A percentile compares a stretch with the other conserved stretches of the same genome.
phyloP scores from a whole-genome alignment of 2,888 invertebrate genomes.

The Geophilus truncorum region DNA sequence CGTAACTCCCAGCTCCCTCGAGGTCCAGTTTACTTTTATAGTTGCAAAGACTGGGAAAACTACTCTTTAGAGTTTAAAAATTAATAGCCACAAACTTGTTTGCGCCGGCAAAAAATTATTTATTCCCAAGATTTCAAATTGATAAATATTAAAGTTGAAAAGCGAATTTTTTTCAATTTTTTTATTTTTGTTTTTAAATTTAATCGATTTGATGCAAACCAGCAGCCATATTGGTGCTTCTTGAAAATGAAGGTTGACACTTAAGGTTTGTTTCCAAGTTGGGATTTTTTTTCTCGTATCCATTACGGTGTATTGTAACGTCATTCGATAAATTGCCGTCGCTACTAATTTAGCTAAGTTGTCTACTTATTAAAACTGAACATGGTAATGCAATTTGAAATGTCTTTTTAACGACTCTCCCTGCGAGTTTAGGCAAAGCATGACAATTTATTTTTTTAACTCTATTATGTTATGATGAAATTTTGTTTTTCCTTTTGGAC shows the following conservation, averaged over 20 bases:
- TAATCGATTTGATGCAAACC: background rate
- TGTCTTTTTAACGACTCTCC: background rate
- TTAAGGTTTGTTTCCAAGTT: too few species aligned
- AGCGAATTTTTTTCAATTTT: background rate
- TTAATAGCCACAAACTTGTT: background rate
- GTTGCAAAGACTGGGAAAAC: background rate
- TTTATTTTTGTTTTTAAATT: background rate
- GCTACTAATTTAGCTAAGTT: background rate
- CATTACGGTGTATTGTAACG: too few species aligned
- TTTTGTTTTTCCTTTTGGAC: background rate
- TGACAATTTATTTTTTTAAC: too few species aligned
- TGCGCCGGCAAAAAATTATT: background rate
- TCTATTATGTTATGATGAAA: background rate
- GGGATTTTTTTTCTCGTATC: too few species aligned
- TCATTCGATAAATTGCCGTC: background rate
- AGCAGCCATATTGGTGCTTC: conserved; percentile 15
- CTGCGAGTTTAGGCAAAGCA: background rate
- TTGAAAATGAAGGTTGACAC: background rate
- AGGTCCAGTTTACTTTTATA: background rate
- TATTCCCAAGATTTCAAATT: background rate
- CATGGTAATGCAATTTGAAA: background rate
- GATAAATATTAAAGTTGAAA: background rate
- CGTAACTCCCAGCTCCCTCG: background rate
- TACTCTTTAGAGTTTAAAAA: background rate
- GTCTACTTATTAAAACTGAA: background rate